Percentiles rank a stretch among this genome's conserved stretches.
Conservation (phyloP, 1,140 invertebrate species). For the Orussus abietinus region DNA sequence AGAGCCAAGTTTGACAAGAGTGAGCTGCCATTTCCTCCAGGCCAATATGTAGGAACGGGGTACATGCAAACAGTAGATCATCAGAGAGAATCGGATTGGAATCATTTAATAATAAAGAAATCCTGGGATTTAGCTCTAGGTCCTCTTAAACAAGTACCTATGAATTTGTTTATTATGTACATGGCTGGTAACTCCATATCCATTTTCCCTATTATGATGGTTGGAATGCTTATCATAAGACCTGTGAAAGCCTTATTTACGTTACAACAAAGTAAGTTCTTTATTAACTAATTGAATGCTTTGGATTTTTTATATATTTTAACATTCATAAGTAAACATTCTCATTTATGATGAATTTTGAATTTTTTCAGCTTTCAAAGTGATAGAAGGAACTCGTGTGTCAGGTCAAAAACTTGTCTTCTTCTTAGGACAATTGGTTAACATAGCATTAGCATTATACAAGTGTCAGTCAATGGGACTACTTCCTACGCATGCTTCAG, state of each 20-base stretch:
- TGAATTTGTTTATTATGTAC: conserved; percentile 99
- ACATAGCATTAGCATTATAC: conserved; percentile 89
- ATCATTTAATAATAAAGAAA: conserved; percentile 86
- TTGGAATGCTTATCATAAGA: conserved; percentile 95
- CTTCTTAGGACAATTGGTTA: conserved; percentile 90
- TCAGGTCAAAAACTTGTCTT: conserved; percentile 92
- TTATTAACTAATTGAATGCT: not conserved
- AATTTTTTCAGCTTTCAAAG: conserved; percentile 78
- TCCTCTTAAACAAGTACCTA: conserved; percentile 93
- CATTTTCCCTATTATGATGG: conserved; percentile 99
- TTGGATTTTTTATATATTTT: conserved; percentile 2
- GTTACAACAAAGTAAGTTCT: conserved; percentile 70
- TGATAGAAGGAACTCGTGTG: conserved; percentile 91
- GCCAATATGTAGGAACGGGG: conserved; percentile 70
- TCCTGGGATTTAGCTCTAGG: conserved; percentile 97
- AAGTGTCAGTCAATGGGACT: conserved; percentile 99
- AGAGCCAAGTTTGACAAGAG: conserved; percentile 49
- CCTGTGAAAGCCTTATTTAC: conserved; percentile 93
- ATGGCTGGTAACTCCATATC: conserved; percentile 99
- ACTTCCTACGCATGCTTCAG: conserved; percentile 94
- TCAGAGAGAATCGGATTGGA: conserved; percentile 72
- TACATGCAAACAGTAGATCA: conserved; percentile 71
- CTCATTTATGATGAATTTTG: conserved; percentile 17
- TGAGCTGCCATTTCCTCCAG: conserved; percentile 74
- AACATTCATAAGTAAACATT: no score